Conservation (phyloP, 2,113 vertebrate genomes). For the Lipophrys pholis region DNA sequence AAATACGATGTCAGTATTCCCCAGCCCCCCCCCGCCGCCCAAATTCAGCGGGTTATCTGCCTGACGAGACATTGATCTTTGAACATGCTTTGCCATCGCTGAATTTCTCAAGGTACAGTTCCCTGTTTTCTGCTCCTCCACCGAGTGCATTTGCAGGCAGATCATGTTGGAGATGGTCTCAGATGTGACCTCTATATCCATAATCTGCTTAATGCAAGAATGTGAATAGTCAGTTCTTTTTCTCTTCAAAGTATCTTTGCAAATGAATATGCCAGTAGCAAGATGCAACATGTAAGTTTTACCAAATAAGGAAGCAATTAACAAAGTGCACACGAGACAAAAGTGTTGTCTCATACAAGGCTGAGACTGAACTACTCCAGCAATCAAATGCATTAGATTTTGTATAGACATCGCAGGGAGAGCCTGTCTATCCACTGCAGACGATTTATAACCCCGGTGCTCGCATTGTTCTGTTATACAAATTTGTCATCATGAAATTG, state of each 20-base stretch:
- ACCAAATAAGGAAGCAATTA: conserved; percentile 44
- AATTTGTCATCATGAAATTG: conserved; percentile 52
- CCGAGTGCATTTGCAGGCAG: conserved; percentile 17
- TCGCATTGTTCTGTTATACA: conserved; percentile 49
- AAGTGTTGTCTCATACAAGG: conserved; percentile 33
- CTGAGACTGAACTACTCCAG: conserved; percentile 34
- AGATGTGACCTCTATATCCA: conserved; percentile 27
- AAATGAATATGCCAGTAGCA: conserved; percentile 32
- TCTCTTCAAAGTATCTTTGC: conserved; percentile 16
- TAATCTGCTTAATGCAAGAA: conserved; percentile 16
- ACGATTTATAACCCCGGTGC: conserved; percentile 41
- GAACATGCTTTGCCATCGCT: conserved; percentile 28
- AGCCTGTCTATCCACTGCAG: conserved; percentile 19
- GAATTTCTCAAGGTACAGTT: conserved; percentile 13
- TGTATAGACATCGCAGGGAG: conserved; percentile 21
- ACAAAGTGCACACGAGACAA: conserved; percentile 28
- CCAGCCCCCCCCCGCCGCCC: conserved; percentile 8
- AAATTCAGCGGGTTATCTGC: conserved; percentile 26
- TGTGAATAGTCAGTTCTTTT: conserved; percentile 24
- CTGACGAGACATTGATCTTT: conserved; percentile 10
- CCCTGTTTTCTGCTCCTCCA: conserved; percentile 7
- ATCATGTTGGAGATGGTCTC: conserved; percentile 14
- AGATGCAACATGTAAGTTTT: conserved; percentile 35
- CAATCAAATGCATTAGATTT: conserved; percentile 41
- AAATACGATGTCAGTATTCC: conserved; percentile 26